Conservation (phyloP, 1,140 invertebrate genomes). For the Drosophila pallidifrons region DNA sequence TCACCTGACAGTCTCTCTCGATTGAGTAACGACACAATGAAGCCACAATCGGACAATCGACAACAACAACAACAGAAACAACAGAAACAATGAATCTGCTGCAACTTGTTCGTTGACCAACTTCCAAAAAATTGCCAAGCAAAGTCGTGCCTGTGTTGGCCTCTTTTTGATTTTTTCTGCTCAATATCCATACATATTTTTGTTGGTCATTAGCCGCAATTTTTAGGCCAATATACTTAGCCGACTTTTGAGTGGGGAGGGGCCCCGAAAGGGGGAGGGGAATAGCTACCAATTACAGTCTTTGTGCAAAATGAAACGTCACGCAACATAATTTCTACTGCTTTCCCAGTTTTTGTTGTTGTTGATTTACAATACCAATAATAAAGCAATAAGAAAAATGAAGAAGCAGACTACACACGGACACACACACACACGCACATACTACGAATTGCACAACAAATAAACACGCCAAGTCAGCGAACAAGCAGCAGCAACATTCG, state of each 20-base stretch:
- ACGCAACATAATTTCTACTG: constrained; percentile 82
- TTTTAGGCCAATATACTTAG: constrained; percentile 73
- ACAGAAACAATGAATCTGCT: neutral
- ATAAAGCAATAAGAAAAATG: constrained; percentile 34
- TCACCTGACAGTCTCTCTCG: constrained; percentile 1
- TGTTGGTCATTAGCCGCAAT: constrained; percentile 51
- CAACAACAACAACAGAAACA: constrained; percentile 7
- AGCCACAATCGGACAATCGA: neutral
- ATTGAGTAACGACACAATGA: constrained; percentile 1
- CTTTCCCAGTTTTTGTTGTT: constrained; percentile 57
- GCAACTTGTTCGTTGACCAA: constrained; percentile 37
- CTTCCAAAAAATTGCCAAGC: constrained; percentile 37
- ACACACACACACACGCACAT: constrained; percentile 35
- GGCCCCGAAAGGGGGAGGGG: neutral
- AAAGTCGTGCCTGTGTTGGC: constrained; percentile 38
- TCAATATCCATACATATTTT: constrained; percentile 23
- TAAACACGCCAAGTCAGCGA: constrained; percentile 65
- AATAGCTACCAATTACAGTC: constrained; percentile 65
- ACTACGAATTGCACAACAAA: constrained; percentile 73
- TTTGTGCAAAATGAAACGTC: constrained; percentile 82
- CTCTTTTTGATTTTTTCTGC: constrained; percentile 21
- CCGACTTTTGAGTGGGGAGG: constrained; percentile 46
- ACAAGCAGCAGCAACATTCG: constrained; percentile 17
- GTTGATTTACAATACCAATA: constrained; percentile 6
- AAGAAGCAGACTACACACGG: constrained; percentile 42